Evolutionary conservation across 2,113 vertebrate genomes (phyloP).

Genomic region (Gasterosteus aculeatus): DNA sequence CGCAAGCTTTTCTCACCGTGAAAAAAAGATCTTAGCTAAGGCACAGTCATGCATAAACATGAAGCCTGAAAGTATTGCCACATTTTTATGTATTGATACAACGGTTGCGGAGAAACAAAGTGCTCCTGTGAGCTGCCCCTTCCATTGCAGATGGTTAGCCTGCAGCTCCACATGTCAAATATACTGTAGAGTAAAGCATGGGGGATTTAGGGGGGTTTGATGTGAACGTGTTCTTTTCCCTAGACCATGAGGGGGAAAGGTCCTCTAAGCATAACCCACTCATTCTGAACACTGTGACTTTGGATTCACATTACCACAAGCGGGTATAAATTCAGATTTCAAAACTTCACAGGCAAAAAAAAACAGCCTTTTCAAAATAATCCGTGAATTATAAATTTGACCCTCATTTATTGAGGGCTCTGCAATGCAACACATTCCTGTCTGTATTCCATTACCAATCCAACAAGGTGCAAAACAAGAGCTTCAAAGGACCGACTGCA

Average conservation of each 20-base stretch:
- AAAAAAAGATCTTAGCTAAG: conserved; percentile 62
- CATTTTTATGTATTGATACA: conserved; percentile 70
- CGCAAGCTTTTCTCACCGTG: conserved; percentile 60
- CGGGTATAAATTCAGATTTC: conserved; percentile 43
- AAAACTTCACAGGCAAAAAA: conserved; percentile 42
- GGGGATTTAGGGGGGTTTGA: conserved; percentile 17
- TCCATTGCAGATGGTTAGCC: conserved; percentile 60
- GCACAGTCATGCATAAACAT: conserved; percentile 76
- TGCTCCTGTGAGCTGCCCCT: conserved; percentile 57
- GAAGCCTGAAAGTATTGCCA: conserved; percentile 58
- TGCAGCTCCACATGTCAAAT: conserved; percentile 68
- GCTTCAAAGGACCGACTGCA: conserved; percentile 23
- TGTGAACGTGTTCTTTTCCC: conserved; percentile 49
- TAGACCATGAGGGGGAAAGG: conserved; percentile 32
- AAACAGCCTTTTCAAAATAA: conserved; percentile 47
- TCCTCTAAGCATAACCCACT: conserved; percentile 38
- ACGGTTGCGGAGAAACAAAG: conserved; percentile 58
- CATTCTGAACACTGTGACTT: conserved; percentile 46
- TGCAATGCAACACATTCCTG: conserved; percentile 35
- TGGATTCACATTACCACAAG: conserved; percentile 50
- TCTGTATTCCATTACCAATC: conserved; percentile 38
- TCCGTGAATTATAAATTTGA: conserved; percentile 48
- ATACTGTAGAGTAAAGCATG: conserved; percentile 33
- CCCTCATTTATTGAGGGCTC: conserved; percentile 22
- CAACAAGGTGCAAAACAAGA: conserved; percentile 36